phyloP scores from a whole-genome alignment of 2,797 vertebrate genomes.

The Cetoscarus ocellatus region DNA sequence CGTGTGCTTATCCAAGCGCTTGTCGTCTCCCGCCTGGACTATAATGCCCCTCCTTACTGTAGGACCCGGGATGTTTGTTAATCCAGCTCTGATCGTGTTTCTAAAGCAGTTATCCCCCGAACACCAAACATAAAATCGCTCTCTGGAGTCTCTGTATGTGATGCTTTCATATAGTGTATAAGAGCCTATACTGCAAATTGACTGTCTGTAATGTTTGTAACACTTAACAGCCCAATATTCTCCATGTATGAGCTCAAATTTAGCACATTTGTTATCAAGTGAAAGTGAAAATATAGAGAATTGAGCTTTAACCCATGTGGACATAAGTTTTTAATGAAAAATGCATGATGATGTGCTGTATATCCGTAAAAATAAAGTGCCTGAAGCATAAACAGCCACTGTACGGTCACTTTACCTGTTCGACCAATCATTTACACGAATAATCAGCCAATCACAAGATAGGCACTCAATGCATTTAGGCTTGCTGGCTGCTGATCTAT shows the following conservation, averaged over 20 bases:
- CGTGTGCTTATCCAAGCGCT: constrained; percentile 1
- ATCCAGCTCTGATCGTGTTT: constrained; percentile 1
- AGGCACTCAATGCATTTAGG: too few species aligned
- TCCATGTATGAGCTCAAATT: not conserved
- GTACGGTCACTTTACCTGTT: too few species aligned
- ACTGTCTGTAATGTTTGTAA: not conserved
- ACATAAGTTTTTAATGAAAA: too few species aligned
- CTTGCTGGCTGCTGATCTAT: too few species aligned
- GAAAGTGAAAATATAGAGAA: too few species aligned
- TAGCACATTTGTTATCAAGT: too few species aligned
- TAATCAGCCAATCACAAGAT: too few species aligned
- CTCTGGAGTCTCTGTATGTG: not conserved
- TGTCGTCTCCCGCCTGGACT: not conserved
- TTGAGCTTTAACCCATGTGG: too few species aligned
- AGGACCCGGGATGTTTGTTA: not conserved
- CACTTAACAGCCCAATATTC: not conserved
- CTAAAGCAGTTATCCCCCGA: not conserved
- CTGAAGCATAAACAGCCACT: too few species aligned
- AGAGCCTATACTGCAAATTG: not conserved
- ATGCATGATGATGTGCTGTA: too few species aligned
- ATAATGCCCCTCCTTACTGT: not conserved
- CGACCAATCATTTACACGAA: too few species aligned
- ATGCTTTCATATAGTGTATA: not conserved
- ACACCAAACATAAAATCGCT: not conserved
- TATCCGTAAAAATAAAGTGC: too few species aligned